Conservation (phyloP, 2,797 vertebrate species). For the Melanotaenia maccullochi region DNA sequence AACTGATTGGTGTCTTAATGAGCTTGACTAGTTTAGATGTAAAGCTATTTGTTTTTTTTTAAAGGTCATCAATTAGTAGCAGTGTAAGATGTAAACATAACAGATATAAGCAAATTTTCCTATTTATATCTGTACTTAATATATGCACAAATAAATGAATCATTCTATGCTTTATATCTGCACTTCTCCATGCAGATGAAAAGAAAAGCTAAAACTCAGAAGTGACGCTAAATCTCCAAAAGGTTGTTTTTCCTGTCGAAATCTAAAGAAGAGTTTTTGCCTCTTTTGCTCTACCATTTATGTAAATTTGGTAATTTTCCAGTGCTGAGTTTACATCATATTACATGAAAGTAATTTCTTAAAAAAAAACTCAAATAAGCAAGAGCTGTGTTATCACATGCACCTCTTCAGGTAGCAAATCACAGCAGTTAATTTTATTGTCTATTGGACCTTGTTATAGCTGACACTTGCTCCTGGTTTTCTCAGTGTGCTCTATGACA, state of each 20-base stretch:
- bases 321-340: not conserved
- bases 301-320: conserved; percentile 11
- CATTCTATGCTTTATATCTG: no score
- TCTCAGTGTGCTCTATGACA: conserved; percentile 28
- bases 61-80: not conserved
- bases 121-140: not conserved
- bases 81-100: not conserved
- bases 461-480: conserved; percentile 42
- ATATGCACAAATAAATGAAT: no score
- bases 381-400: not conserved
- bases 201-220: not conserved
- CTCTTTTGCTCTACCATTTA: conserved; percentile 1
- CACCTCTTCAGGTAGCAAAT: not conserved
- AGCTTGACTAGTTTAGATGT: not conserved
- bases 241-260: not conserved
- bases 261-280: no score
- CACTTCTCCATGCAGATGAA: no score
- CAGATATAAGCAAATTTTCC: not conserved
- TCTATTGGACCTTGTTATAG: conserved; percentile 24
- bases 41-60: not conserved
- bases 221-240: not conserved
- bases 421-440: conserved; percentile 13
- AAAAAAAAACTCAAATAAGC: not conserved
- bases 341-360: not conserved
- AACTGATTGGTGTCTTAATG: not conserved